Conservation (phyloP, 2,888 invertebrate species). For the Parnassius mnemosyne region DNA sequence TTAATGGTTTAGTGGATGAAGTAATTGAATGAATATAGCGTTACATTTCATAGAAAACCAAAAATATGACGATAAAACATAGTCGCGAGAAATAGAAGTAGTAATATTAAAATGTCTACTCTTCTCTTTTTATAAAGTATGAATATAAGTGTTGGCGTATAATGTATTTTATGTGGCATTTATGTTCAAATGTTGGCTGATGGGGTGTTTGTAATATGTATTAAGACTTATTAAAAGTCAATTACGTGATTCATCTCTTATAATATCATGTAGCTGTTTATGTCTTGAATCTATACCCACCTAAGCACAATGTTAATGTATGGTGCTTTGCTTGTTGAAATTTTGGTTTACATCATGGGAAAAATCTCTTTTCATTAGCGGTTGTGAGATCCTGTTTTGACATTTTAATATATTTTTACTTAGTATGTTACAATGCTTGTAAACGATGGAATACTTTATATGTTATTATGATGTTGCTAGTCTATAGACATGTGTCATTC, state of each 20-base stretch:
- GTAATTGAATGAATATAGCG: slow-evolving; percentile 22
- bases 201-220: slow-evolving; percentile 29
- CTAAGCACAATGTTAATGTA: slow-evolving; percentile 54
- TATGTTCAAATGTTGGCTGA: slow-evolving; percentile 29
- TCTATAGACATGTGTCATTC: slow-evolving; percentile 33
- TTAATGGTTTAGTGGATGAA: slow-evolving; percentile 16
- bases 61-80: slow-evolving; percentile 27
- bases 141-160: slow-evolving; percentile 36
- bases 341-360: slow-evolving; percentile 42
- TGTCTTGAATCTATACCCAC: slow-evolving; percentile 43
- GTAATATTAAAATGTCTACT: slow-evolving; percentile 38
- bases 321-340: slow-evolving; percentile 65
- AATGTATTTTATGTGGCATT: slow-evolving; percentile 36
- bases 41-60: slow-evolving; percentile 20
- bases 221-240: slow-evolving; percentile 34
- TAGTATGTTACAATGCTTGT: slow-evolving; percentile 44
- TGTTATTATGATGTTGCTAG: slow-evolving; percentile 54
- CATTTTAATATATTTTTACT: slow-evolving; percentile 54
- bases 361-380: slow-evolving; percentile 55
- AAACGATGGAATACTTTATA: slow-evolving; percentile 17
- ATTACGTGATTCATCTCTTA: slow-evolving; percentile 30
- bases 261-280: slow-evolving; percentile 28
- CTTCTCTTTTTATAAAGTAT: slow-evolving; percentile 32
- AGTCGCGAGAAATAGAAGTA: slow-evolving; percentile 39
- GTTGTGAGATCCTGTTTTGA: slow-evolving; percentile 69